A percentile compares a stretch with the other conserved stretches of the same genome.
Conservation (phyloP, 2,797 vertebrate species). For the Phrynocephalus guinanensis region DNA sequence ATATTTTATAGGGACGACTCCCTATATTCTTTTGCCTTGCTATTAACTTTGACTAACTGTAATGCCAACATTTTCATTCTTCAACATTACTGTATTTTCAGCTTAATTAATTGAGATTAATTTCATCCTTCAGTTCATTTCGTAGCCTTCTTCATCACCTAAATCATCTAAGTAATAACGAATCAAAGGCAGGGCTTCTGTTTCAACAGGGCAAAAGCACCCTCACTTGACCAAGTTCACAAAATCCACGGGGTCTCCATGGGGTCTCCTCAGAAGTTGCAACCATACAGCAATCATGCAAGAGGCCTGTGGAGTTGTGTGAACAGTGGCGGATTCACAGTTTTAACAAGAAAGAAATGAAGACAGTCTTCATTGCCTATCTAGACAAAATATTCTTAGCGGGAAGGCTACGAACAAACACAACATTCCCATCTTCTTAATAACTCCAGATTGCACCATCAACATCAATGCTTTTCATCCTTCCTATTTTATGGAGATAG, state of each 20-base stretch:
- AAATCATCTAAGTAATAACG: background rate
- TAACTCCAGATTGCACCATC: background rate
- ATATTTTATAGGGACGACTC: too few relatives aligned
- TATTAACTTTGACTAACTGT: too few relatives aligned
- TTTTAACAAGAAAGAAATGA: constrained; percentile 4
- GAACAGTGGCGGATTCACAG: background rate
- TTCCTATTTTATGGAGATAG: background rate
- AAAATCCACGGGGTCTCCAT: background rate
- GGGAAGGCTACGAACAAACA: background rate
- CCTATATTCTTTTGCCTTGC: too few relatives aligned
- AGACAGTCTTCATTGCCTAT: background rate
- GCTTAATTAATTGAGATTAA: constrained; percentile 5
- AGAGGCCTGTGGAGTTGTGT: background rate
- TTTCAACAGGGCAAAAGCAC: background rate
- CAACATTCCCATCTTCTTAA: background rate
- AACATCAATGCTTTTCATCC: background rate
- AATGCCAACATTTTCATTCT: background rate
- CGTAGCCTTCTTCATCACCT: background rate
- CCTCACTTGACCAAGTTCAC: background rate
- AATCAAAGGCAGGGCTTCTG: background rate
- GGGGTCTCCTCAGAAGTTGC: background rate
- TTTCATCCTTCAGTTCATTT: background rate
- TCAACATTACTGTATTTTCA: background rate
- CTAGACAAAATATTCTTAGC: background rate
- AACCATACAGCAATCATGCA: background rate